Base-by-base conservation (phyloP, 2,113 vertebrate genomes). In the Ophiodon elongatus region DNA sequence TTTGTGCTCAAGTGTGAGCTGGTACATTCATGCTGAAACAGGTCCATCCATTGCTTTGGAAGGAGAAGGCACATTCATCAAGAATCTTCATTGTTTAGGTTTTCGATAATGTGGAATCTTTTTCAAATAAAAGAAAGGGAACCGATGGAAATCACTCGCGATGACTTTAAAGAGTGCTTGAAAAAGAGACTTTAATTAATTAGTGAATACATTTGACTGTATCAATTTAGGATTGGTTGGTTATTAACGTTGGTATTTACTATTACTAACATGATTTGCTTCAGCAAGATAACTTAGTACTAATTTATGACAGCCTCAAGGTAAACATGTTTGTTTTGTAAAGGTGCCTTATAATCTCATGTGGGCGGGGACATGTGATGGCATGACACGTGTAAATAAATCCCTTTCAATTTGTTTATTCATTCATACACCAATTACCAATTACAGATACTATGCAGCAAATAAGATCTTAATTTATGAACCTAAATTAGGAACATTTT, bases 381-480 rank as follows among this genome's bases (percentile, higher is more conserved):
- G 21, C 11, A 52, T 19, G 11, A 2, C 14, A 25, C 17, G 1
- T 29, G 27, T 43, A 27, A 47, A 66, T 21, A 9, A 54, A 10
- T 15, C 21, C 8, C 1, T 2, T 60, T 60, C 5, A 43, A 15
- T 14, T 21, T 31, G 15, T 41, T 19, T 5, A 41, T 57, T 41
- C n/a, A 39, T 7, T 27, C 15, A 72, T 9, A 31, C 6, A 54
- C 21, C 19, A 25, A 56, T 37, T 14, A 37, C n/a, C 52, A 72
- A 59, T 73, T 59, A 41, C 15, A 73, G 0, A 73, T 60, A 21
- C 21, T 27, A 57, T n/a, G 70, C 37, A 73, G 39, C n/a, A 39
- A 76, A 54, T 37, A 13, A 1, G 27, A 50, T 23, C 29, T 27
- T 37, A 7, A 64, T 64, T 63, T 7, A 25, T 6, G 19, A 37